phyloP scores from a whole-genome alignment of 1,140 invertebrate genomes.

The Bradysia coprophila region DNA sequence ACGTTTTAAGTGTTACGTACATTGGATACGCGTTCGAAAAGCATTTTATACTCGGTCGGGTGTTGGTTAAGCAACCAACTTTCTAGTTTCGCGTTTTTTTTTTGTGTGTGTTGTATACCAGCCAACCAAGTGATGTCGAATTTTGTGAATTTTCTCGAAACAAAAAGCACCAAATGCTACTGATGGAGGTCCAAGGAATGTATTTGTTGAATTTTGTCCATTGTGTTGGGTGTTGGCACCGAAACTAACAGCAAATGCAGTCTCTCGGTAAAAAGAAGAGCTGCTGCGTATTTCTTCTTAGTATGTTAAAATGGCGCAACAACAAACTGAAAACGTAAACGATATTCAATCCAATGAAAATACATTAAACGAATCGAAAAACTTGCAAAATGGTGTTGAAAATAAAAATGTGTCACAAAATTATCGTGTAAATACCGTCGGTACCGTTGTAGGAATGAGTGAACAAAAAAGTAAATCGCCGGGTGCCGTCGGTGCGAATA shows the following conservation, averaged over 20 bases:
- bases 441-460: background rate
- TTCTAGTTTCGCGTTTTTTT: no score
- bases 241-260: background rate
- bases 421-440: background rate
- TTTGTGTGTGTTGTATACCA: no score
- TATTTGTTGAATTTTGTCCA: no score
- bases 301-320: constrained; percentile 4
- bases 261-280: background rate
- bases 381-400: constrained; percentile 2
- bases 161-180: no score
- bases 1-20: no score
- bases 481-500: background rate
- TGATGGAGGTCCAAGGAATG: no score
- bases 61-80: no score
- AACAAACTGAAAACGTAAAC: constrained; percentile 4
- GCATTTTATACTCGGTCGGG: no score
- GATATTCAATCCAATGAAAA: constrained; percentile 3
- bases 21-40: no score
- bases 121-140: no score
- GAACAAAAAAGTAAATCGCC: background rate
- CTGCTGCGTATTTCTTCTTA: background rate
- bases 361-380: background rate
- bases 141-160: no score
- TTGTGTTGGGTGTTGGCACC: background rate
- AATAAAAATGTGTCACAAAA: background rate